Evolutionary conservation across 2,888 invertebrate genomes (phyloP), one percentile per base, ranked within the genome.

Genomic region (Apocheima hispidaria): DNA sequence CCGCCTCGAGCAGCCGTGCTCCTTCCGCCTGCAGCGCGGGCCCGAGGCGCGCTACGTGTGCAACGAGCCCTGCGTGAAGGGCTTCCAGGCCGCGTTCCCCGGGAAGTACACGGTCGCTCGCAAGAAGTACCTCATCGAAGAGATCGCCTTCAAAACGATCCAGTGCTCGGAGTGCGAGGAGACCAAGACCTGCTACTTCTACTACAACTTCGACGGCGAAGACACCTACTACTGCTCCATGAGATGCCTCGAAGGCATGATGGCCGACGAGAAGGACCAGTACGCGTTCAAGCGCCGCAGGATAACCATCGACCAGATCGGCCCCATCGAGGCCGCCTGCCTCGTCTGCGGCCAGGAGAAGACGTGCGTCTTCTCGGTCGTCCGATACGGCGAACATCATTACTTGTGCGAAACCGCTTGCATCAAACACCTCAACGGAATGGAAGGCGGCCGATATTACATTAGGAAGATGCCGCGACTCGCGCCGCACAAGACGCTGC

Each of bases 351-450:
- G 88, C 21, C 87, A 90, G 73, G 79, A 72, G 33, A 94, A 88
- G 79, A 79, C 75, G 60, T 94, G 93, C 81, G 82, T 78, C 69
- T 94, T 86, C 65, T 75, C 80, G n/a, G 82, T 94, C 53, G 73
- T 83, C 40, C 88, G 93, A 46, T 94, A 94, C 46, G 94, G 94
- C 14, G 87, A 92, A 9, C 74, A 74, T 0, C 84, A 83, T 52
- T 84, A 88, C 62, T 83, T 95, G 36, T 96, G 96, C 72, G 92
- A 92, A 28, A 92, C 94, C 43, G 74, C 78, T 52, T 96, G 96
- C 72, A 87, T 95, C 26, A 94, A 94, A 48, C 81, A 89, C 9
- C 92, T 92, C 30, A 92, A 92, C 40, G 61, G 51, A 66, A 80
- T 70, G 72, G 90, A 92, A 75, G 82, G 84, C 36, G 88, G 88